Base-by-base conservation (phyloP, 2,888 invertebrate species). In the Anticlea derivata region DNA sequence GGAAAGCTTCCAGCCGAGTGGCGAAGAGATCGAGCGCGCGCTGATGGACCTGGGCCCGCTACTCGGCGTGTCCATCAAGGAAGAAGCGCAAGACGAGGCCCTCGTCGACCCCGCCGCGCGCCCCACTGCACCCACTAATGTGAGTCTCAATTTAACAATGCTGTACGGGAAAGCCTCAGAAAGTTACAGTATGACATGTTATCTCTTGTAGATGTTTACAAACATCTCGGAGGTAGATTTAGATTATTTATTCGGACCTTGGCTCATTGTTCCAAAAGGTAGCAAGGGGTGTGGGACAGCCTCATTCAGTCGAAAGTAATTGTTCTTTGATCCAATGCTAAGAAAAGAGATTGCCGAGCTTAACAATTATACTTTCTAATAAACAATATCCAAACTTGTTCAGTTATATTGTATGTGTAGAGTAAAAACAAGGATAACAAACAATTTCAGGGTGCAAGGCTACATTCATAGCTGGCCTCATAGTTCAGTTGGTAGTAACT, bases 41-140 rank as follows among this genome's bases (percentile, higher is more conserved):
- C 77, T 91, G 55, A 83, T 91, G 86, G 91, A 90, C 67, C 75
- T 91, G 51, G 85, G 80, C 39, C 88, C 89, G 54, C 82, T 89
- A 55, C 83, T 89, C 59, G 90, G 89, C 30, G 89, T 90, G 66
- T 78, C 82, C 68, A 84, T 91, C 69, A 91, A 91, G 60, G 89
- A 90, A 61, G 91, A 91, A 70, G 78, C 69, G 46, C 75, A 78
- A 1, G 91, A 91, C 17, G 91, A 90, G 24, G 65, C 78, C 11
- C 62, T 70, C 1, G 27, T 4, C 23, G 83, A 83, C 20, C 61
- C 72, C 7, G 63, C 68, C 26, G 64, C 65, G 27, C 62, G 63
- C 38, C 55, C 71, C 1, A 58, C 68, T 6, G 59, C 67, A 8
- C 46, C 67, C 41, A 35, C 44, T 37, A 83, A 81, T 72, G 87